Evolutionary conservation across 2,113 vertebrate genomes (phyloP).

Genomic region (Eclectus roratus): DNA sequence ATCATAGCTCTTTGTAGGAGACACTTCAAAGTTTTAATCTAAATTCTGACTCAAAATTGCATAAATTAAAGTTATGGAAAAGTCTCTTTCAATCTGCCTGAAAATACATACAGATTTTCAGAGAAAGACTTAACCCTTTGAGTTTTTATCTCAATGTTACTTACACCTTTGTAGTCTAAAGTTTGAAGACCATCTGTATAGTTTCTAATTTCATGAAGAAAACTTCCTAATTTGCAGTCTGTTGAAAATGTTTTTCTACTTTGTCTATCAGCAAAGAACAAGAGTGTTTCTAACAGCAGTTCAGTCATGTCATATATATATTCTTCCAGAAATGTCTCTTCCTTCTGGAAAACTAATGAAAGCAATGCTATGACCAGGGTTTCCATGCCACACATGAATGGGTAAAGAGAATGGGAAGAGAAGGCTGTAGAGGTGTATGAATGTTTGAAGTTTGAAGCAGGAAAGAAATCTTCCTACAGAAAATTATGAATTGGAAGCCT

Average conservation of each 20-base stretch:
- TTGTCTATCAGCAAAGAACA: neutral
- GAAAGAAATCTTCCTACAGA: neutral
- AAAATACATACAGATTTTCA: neutral
- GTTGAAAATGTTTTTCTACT: neutral
- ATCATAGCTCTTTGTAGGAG: neutral
- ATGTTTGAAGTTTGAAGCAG: neutral
- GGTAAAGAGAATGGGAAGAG: neutral
- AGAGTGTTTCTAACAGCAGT: neutral
- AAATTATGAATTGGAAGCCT: neutral
- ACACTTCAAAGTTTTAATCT: constrained; percentile 4
- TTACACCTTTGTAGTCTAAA: neutral
- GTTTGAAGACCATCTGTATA: neutral
- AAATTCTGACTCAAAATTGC: neutral
- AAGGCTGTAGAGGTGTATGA: neutral
- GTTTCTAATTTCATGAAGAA: neutral
- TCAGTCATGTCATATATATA: too few species aligned
- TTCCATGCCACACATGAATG: neutral
- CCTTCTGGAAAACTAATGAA: neutral
- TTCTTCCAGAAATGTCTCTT: neutral
- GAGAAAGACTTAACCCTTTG: neutral
- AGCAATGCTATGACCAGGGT: neutral
- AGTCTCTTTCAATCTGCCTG: neutral
- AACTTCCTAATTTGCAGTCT: neutral
- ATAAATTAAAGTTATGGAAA: neutral
- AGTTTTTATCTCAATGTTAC: neutral